phyloP scores from a whole-genome alignment of 2,113 vertebrate genomes.

The Etheostoma spectabile region DNA sequence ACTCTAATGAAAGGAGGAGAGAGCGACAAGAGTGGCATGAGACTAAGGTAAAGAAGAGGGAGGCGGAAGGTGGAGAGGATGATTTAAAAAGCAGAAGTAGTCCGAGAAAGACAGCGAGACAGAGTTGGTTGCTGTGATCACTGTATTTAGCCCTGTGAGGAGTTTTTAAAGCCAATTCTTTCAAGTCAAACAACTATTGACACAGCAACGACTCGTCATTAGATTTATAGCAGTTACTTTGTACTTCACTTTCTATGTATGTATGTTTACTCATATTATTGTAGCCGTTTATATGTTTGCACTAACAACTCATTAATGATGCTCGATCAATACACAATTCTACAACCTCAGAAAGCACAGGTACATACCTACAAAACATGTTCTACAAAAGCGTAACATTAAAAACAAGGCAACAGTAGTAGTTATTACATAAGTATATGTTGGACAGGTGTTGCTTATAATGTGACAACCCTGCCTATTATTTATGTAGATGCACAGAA shows the following conservation, averaged over 20 bases:
- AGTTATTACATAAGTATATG: not conserved
- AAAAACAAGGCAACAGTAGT: not conserved
- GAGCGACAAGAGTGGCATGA: slow-evolving; percentile 42
- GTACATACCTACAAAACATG: too few relatives aligned
- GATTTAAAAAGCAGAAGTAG: slow-evolving; percentile 14
- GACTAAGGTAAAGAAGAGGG: slow-evolving; percentile 23
- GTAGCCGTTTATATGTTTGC: not conserved
- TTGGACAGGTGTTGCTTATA: not conserved
- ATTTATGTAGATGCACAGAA: not conserved
- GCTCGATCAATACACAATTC: not conserved
- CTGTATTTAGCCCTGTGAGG: slow-evolving; percentile 1
- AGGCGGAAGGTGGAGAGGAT: not conserved
- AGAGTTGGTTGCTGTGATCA: not conserved
- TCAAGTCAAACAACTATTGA: not conserved
- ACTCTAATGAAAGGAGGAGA: slow-evolving; percentile 68
- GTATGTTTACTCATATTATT: slow-evolving; percentile 11
- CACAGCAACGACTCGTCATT: not conserved
- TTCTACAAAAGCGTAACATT: not conserved
- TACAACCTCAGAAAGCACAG: not conserved
- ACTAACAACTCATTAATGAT: not conserved
- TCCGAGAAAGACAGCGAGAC: not conserved
- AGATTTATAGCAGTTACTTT: slow-evolving; percentile 10
- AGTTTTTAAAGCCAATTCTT: slow-evolving; percentile 1
- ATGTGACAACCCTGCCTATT: not conserved
- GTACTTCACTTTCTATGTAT: not conserved